Evolutionary conservation across 2,888 invertebrate species (phyloP).

Genomic region (Beris morrisii): DNA sequence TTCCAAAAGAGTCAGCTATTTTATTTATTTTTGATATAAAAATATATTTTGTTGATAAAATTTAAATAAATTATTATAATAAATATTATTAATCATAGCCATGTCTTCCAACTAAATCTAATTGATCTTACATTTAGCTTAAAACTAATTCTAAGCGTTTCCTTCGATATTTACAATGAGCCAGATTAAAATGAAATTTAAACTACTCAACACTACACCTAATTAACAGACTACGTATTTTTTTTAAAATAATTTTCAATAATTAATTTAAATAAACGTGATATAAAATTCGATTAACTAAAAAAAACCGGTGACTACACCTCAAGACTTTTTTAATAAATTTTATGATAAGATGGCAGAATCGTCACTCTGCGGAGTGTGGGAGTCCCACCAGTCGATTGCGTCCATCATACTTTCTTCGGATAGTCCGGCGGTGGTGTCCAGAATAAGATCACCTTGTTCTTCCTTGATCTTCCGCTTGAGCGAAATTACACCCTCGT

Average conservation of each 20-base stretch:
- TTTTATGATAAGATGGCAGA: slow-evolving; percentile 21
- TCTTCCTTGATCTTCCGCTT: slow-evolving; percentile 44
- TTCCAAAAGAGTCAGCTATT: too few relatives aligned
- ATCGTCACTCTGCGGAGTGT: slow-evolving; percentile 53
- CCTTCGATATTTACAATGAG: background rate
- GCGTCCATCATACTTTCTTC: slow-evolving; percentile 60
- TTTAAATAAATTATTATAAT: slow-evolving; percentile 24
- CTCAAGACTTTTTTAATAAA: background rate
- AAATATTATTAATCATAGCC: slow-evolving; percentile 28
- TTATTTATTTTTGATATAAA: background rate
- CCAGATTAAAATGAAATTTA: too few relatives aligned
- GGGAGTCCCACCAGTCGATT: slow-evolving; percentile 61
- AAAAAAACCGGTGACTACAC: too few relatives aligned
- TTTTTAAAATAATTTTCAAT: too few relatives aligned
- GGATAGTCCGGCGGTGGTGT: slow-evolving; percentile 51
- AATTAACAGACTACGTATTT: background rate
- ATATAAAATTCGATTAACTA: too few relatives aligned
- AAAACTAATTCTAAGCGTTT: slow-evolving; percentile 27
- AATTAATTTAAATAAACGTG: too few relatives aligned
- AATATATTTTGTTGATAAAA: slow-evolving; percentile 28
- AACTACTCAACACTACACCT: background rate
- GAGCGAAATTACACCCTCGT: slow-evolving; percentile 31
- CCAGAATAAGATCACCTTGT: slow-evolving; percentile 48
- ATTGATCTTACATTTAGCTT: background rate
- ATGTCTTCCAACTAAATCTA: slow-evolving; percentile 16